phyloP scores from a whole-genome alignment of 92 coral and sea anemone species.

The Metridium senile region DNA sequence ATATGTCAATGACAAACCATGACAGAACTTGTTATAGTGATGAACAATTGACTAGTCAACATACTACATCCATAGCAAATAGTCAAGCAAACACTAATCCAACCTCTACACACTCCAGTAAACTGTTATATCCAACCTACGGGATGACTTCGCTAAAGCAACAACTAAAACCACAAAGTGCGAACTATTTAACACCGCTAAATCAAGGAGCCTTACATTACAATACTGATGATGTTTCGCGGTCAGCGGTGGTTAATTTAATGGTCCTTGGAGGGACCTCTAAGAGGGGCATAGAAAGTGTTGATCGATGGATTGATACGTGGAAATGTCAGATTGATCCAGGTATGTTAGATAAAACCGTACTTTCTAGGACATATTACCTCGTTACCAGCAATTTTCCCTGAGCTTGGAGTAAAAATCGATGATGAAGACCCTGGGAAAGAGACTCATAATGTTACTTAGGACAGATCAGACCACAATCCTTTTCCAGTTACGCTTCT shows the following conservation, averaged over 20 bases:
- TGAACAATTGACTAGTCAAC: background rate
- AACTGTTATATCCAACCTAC: background rate
- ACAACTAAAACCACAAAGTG: conserved; percentile 33
- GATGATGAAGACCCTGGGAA: too few species aligned
- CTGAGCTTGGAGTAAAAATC: too few species aligned
- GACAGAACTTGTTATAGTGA: conserved; percentile 15
- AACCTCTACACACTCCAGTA: background rate
- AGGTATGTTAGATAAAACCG: conserved; percentile 43
- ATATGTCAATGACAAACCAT: conserved; percentile 41
- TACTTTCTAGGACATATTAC: too few species aligned
- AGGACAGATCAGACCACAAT: too few species aligned
- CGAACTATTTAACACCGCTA: conserved; percentile 10
- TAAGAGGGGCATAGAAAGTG: conserved; percentile 71
- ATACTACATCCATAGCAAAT: background rate
- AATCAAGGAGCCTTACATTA: background rate
- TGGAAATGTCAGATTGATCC: conserved; percentile 95
- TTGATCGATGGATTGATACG: conserved; percentile 74
- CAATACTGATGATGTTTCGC: background rate
- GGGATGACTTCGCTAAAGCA: conserved; percentile 3
- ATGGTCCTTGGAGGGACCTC: conserved; percentile 91
- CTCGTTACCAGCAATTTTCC: too few species aligned
- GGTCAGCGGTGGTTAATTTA: conserved; percentile 56
- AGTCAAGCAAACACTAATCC: background rate
- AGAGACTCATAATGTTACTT: too few species aligned
- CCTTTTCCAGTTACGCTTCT: too few species aligned